phyloP scores from a whole-genome alignment of 2,888 invertebrate genomes.

The Campoletis raptor region DNA sequence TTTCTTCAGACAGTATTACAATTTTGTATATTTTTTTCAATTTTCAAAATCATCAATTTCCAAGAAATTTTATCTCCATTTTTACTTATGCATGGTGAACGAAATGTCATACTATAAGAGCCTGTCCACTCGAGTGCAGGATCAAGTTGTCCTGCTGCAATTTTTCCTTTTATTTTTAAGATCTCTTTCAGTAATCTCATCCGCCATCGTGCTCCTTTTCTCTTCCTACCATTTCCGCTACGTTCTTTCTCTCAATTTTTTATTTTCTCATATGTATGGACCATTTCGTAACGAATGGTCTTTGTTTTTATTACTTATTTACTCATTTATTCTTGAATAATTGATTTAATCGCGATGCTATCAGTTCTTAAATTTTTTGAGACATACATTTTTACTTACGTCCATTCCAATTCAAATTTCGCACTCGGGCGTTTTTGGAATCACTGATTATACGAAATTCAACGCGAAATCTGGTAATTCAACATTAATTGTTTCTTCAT shows the following conservation, averaged over 20 bases:
- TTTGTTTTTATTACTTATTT: neutral
- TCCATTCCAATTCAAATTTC: too few relatives aligned
- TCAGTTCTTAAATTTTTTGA: too few relatives aligned
- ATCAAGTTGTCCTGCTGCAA: constrained; percentile 52
- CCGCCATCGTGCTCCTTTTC: neutral
- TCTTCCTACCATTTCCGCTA: constrained; percentile 6
- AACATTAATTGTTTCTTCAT: too few relatives aligned
- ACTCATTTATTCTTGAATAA: too few relatives aligned
- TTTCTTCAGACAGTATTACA: neutral
- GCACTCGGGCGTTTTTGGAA: too few relatives aligned
- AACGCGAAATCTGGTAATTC: too few relatives aligned
- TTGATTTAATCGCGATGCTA: too few relatives aligned
- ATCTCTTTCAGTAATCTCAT: constrained; percentile 49
- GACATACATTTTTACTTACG: too few relatives aligned
- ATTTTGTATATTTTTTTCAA: neutral
- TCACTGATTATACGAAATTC: too few relatives aligned
- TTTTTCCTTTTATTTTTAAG: constrained; percentile 39
- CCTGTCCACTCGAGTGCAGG: constrained; percentile 31
- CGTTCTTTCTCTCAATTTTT: constrained; percentile 6
- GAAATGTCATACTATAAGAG: constrained; percentile 35
- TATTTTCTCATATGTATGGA: constrained; percentile 13
- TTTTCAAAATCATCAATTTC: neutral
- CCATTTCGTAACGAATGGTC: neutral
- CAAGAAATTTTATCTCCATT: neutral
- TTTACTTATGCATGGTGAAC: constrained; percentile 51